Conservation (phyloP, 2,113 vertebrate genomes). For the Burhinus oedicnemus region DNA sequence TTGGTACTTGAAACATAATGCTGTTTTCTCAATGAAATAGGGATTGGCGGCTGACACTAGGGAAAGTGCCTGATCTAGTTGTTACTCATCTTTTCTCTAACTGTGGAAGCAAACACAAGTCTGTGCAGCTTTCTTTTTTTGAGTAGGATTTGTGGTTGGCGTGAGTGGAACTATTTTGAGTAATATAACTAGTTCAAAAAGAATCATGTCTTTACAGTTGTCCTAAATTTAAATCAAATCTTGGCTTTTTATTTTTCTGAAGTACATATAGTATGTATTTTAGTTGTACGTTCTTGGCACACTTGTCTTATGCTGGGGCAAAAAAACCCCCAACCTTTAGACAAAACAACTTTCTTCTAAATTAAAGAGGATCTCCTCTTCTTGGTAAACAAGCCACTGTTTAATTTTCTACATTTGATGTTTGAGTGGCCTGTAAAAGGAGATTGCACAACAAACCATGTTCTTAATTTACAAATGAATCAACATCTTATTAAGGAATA, state of each 20-base stretch:
- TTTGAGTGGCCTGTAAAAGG: background rate
- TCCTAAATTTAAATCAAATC: background rate
- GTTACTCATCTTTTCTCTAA: background rate
- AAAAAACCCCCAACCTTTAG: background rate
- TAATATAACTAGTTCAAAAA: background rate
- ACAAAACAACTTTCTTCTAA: background rate
- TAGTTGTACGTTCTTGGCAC: background rate
- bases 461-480: constrained; percentile 17
- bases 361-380: background rate
- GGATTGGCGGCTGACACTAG: background rate
- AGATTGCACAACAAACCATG: background rate
- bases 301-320: background rate
- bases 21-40: background rate
- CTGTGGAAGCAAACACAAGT: background rate
- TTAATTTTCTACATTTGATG: background rate
- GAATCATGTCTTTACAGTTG: background rate
- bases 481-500: background rate
- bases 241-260: background rate
- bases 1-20: background rate
- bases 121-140: background rate
- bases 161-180: background rate
- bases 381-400: background rate
- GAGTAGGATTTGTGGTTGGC: background rate
- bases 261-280: background rate
- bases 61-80: background rate